Percentiles rank a stretch among this genome's conserved stretches.
Evolutionary conservation across 2,888 invertebrate species (phyloP).

Genomic region (Linnaemya tessellans): DNA sequence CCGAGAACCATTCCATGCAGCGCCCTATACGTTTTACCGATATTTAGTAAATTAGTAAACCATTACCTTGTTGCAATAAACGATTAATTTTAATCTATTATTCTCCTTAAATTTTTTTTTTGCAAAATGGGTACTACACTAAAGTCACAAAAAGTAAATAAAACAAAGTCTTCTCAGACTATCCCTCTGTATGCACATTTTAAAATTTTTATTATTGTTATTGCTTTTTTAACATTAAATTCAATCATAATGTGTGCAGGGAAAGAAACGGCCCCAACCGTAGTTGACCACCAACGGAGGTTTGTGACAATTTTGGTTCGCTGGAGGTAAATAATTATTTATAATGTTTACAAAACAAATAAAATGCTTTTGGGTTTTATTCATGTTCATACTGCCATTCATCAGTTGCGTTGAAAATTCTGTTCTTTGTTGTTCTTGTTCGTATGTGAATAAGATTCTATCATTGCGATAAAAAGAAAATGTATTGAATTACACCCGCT

Average conservation of each 20-base stretch:
- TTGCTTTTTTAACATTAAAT: constrained; percentile 44
- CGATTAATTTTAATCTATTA: too few species aligned
- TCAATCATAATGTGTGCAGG: constrained; percentile 40
- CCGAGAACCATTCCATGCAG: too few species aligned
- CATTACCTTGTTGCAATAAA: too few species aligned
- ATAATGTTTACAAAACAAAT: constrained; percentile 23
- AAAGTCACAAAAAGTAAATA: too few species aligned
- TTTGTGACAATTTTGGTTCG: constrained; percentile 72
- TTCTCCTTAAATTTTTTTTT: too few species aligned
- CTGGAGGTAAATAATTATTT: constrained; percentile 59
- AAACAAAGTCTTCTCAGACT: neutral
- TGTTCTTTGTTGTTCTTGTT: constrained; percentile 23
- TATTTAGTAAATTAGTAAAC: too few species aligned
- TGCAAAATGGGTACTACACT: too few species aligned
- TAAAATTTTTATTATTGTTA: constrained; percentile 14
- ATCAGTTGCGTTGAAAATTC: constrained; percentile 34
- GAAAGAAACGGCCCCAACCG: constrained; percentile 38
- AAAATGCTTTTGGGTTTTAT: constrained; percentile 24
- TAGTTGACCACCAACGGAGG: constrained; percentile 72
- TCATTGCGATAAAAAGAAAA: constrained; percentile 54
- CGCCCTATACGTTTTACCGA: too few species aligned
- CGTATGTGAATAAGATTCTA: constrained; percentile 66
- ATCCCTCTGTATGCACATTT: constrained; percentile 3
- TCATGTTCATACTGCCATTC: constrained; percentile 38
- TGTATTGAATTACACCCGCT: constrained; percentile 67